Percentiles rank a stretch among this genome's conserved stretches.
Conservation (phyloP, 2,113 vertebrate genomes). For the Muntiacus reevesi region DNA sequence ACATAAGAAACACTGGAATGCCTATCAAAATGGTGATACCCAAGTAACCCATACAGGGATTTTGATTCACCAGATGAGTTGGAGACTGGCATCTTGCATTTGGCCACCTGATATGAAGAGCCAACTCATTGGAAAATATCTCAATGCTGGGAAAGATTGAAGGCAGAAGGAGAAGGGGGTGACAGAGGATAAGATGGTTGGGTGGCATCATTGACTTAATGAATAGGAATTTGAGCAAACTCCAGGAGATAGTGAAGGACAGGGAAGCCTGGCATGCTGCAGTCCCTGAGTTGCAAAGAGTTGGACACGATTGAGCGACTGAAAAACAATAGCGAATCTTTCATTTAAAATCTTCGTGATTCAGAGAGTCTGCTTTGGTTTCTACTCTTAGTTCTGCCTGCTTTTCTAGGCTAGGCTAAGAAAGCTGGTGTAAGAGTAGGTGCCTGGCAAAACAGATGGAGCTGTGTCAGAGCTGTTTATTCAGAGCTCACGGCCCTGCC, state of each 20-base stretch:
- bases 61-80: neutral
- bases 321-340: neutral
- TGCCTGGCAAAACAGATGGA: conserved; percentile 11
- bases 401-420: neutral
- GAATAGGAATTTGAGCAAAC: neutral
- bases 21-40: neutral
- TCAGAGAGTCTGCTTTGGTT: neutral
- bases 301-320: neutral
- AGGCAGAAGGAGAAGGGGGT: neutral
- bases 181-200: neutral
- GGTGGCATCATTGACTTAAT: neutral
- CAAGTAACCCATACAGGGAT: neutral
- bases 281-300: neutral
- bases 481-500: neutral
- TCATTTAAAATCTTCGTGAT: neutral
- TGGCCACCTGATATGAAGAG: neutral
- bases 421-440: neutral
- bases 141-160: neutral
- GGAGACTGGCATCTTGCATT: neutral
- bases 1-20: neutral
- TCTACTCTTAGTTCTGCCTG: neutral
- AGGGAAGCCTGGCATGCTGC: neutral
- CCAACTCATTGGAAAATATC: neutral
- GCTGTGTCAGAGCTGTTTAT: conserved; percentile 41
- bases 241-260: neutral